Percentiles rank a stretch among this genome's conserved stretches.
These are phyloP conservation scores for Tolypeutes matacus DNA, from an alignment of 2,797 vertebrate species.

Conservation along the genomic window DNA sequence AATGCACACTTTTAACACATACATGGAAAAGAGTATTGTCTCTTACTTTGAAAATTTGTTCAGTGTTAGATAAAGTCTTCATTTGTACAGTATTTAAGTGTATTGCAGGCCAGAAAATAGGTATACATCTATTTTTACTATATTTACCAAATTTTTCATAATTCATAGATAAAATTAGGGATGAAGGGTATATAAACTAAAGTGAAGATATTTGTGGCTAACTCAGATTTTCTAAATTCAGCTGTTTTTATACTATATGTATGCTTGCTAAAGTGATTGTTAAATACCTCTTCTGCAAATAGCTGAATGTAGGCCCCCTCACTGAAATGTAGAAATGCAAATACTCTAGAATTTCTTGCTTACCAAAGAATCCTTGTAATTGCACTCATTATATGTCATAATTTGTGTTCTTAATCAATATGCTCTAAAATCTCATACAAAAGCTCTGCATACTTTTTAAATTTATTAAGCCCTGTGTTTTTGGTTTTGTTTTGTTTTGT, in stretches of 20 bases:
- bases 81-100: neutral
- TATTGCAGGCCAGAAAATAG: neutral
- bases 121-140: neutral
- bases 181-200: neutral
- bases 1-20: neutral
- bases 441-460: neutral
- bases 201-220: neutral
- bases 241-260: neutral
- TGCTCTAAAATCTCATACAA: neutral
- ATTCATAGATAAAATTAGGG: neutral
- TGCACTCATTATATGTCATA: neutral
- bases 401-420: neutral
- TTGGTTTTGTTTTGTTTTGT: neutral
- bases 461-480: neutral
- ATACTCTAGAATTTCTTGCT: neutral
- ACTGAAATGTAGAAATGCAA: neutral
- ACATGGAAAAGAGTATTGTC: neutral
- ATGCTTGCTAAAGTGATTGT: neutral
- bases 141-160: neutral
- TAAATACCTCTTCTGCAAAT: neutral
- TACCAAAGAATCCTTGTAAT: neutral
- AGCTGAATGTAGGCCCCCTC: neutral
- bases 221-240: neutral
- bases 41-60: neutral
- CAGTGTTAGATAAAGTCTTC: neutral